A percentile compares a stretch with the other conserved stretches of the same genome.
These are phyloP conservation scores for Volucella inanis DNA, from an alignment of 2,888 invertebrate genomes.

Conservation along the genomic window DNA sequence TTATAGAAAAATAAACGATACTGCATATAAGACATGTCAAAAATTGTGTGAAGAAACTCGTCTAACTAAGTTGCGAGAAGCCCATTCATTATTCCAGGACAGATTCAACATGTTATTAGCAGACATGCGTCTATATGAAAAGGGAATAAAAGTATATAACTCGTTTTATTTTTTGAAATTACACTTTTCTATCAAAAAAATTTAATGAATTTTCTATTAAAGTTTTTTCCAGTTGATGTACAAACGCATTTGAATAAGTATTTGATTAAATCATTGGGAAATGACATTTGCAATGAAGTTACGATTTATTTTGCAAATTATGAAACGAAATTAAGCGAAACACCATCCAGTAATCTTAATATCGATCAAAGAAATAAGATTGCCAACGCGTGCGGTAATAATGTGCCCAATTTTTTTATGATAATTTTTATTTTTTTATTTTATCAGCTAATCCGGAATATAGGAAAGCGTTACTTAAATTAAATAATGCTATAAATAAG, in stretches of 20 bases:
- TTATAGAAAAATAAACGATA: slow-evolving; percentile 87
- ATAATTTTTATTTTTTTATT: not conserved
- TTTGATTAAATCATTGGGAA: slow-evolving; percentile 91
- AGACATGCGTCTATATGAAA: slow-evolving; percentile 91
- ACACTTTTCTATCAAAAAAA: not conserved
- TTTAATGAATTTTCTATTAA: slow-evolving; percentile 9
- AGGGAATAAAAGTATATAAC: slow-evolving; percentile 85
- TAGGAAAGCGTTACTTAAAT: slow-evolving; percentile 86
- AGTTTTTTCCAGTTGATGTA: slow-evolving; percentile 85
- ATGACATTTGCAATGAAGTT: slow-evolving; percentile 91
- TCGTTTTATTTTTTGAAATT: slow-evolving; percentile 2
- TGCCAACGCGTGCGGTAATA: slow-evolving; percentile 85
- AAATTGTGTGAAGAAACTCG: slow-evolving; percentile 89
- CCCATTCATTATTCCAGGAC: slow-evolving; percentile 92
- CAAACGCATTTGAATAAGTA: slow-evolving; percentile 91
- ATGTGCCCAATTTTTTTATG: not conserved
- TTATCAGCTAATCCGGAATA: slow-evolving; percentile 85
- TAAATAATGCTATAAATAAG: slow-evolving; percentile 88
- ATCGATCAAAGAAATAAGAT: slow-evolving; percentile 89
- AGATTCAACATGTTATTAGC: slow-evolving; percentile 90
- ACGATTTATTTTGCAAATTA: slow-evolving; percentile 89
- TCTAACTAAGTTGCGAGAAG: slow-evolving; percentile 89
- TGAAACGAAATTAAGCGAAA: slow-evolving; percentile 87
- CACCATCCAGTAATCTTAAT: slow-evolving; percentile 84
- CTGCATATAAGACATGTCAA: slow-evolving; percentile 87